Percentiles rank a stretch among this genome's conserved stretches.
phyloP scores from a whole-genome alignment of 2,113 vertebrate species.

The Proteles cristata region DNA sequence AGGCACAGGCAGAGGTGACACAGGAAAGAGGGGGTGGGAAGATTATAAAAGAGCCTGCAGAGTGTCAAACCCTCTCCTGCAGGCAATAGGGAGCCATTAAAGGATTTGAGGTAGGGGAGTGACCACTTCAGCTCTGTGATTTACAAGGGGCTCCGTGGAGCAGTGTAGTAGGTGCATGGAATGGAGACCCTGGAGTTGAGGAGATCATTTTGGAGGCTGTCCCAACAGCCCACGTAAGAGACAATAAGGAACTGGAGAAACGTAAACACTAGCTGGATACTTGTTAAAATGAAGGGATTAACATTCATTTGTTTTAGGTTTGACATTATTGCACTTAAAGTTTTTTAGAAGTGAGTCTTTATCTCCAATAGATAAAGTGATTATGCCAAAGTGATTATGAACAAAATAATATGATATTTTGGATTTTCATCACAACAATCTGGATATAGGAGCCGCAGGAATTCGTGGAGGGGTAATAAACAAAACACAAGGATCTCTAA shows the following conservation, averaged over 20 bases:
- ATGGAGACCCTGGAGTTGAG: not conserved
- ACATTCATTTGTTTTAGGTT: not conserved
- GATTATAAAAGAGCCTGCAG: not conserved
- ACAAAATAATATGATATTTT: not conserved
- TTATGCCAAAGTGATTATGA: not conserved
- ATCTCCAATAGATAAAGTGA: not conserved
- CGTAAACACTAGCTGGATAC: not conserved
- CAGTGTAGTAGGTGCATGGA: accelerated
- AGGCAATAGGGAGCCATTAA: not conserved
- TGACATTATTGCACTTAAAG: not conserved
- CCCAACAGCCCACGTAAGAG: not conserved
- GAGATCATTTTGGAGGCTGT: not conserved
- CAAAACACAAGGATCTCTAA: not conserved
- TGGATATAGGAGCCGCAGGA: not conserved
- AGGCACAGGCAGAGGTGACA: not conserved
- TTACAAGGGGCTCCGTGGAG: not conserved
- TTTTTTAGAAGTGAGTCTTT: not conserved
- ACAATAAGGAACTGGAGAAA: not conserved
- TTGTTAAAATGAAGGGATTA: not conserved
- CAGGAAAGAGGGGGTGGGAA: not conserved
- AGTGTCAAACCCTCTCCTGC: not conserved
- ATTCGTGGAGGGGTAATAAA: not conserved
- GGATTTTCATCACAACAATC: not conserved
- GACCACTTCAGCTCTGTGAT: not conserved
- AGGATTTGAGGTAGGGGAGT: not conserved